Evolutionary conservation across 2,888 invertebrate species (phyloP).

Genomic region (Artemia sp.): DNA sequence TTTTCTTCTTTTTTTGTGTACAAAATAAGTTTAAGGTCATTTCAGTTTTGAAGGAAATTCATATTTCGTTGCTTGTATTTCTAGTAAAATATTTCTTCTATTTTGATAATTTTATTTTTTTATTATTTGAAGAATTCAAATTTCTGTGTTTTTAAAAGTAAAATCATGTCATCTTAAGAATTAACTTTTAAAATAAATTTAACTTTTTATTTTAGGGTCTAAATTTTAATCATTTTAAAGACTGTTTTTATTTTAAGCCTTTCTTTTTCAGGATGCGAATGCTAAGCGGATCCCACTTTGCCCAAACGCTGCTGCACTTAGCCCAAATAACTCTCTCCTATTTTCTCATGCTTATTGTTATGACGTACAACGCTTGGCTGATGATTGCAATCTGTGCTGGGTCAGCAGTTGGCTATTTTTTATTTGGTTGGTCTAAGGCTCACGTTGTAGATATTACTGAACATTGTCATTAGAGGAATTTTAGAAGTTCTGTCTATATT

Average conservation of each 20-base stretch:
- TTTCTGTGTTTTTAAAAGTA: too few species aligned
- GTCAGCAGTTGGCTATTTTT: slow-evolving; percentile 76
- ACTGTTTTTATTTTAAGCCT: slow-evolving; percentile 18
- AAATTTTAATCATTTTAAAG: too few species aligned
- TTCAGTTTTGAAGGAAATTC: too few species aligned
- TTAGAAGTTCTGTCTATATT: background rate
- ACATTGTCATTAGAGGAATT: slow-evolving; percentile 57
- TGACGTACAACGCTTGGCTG: slow-evolving; percentile 91
- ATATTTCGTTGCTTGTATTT: too few species aligned
- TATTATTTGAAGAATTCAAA: too few species aligned
- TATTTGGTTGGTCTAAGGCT: slow-evolving; percentile 89
- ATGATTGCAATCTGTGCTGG: slow-evolving; percentile 74
- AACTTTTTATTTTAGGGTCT: too few species aligned
- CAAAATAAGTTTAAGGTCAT: too few species aligned
- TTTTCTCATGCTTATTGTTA: slow-evolving; percentile 86
- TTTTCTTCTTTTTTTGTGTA: too few species aligned
- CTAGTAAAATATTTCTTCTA: too few species aligned
- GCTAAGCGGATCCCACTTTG: slow-evolving; percentile 60
- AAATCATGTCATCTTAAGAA: too few species aligned
- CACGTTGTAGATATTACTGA: slow-evolving; percentile 84
- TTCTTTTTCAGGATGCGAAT: slow-evolving; percentile 53
- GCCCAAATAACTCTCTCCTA: slow-evolving; percentile 78
- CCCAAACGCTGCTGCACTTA: slow-evolving; percentile 73
- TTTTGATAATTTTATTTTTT: too few species aligned
- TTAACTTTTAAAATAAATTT: too few species aligned